Evolutionary conservation across 2,113 vertebrate species (phyloP).

Genomic region (Protomyctophum bolini): DNA sequence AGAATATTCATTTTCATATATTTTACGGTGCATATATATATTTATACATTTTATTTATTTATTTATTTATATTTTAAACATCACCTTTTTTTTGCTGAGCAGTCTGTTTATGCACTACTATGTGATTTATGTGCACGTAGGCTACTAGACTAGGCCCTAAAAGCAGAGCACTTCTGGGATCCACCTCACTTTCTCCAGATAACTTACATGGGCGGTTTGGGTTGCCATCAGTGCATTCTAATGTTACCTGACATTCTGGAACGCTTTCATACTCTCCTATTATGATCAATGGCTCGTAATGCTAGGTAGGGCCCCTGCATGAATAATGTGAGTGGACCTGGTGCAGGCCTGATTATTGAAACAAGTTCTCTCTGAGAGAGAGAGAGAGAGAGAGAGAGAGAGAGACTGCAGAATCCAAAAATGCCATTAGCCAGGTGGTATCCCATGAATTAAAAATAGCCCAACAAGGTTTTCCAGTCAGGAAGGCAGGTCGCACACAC

Average conservation of each 20-base stretch:
- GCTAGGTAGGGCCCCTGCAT: conserved; percentile 62
- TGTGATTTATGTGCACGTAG: background rate
- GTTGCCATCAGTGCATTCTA: conserved; percentile 47
- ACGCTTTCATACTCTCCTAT: conserved; percentile 71
- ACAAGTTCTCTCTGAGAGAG: conserved; percentile 66
- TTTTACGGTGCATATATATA: background rate
- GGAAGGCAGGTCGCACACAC: conserved; percentile 56
- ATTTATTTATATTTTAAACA: background rate
- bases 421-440: conserved; percentile 95
- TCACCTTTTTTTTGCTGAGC: background rate
- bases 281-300: conserved; percentile 72
- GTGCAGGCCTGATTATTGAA: conserved; percentile 70
- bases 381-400: background rate
- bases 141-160: conserved; percentile 2
- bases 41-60: background rate
- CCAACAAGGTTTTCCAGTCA: conserved; percentile 93
- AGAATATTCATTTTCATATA: background rate
- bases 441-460: conserved; percentile 96
- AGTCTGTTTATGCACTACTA: no score
- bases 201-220: conserved; percentile 42
- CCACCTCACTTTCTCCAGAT: conserved; percentile 4
- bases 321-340: conserved; percentile 75
- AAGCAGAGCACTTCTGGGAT: background rate
- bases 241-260: conserved; percentile 68
- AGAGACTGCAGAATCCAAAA: conserved; percentile 86